Conservation (phyloP, 2,797 vertebrate genomes). For the Ptychobarbus kaznakovi region DNA sequence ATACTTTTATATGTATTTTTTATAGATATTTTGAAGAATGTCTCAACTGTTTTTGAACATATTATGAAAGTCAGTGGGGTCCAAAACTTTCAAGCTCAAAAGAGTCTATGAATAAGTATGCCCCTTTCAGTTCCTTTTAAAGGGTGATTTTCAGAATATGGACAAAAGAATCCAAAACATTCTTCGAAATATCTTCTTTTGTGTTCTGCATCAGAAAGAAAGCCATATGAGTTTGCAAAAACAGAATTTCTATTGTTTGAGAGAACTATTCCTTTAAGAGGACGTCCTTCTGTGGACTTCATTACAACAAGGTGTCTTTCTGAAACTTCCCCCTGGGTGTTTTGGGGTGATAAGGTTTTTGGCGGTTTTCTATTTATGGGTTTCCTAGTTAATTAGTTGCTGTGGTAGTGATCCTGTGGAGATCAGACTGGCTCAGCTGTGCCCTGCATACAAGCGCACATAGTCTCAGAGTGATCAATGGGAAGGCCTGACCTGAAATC, state of each 20-base stretch:
- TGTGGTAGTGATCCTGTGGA: constrained; percentile 39
- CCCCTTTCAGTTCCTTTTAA: not conserved
- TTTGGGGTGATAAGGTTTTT: constrained; percentile 22
- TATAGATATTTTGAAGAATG: not conserved
- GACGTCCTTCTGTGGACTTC: not conserved
- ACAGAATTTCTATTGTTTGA: not conserved
- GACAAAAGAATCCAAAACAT: not conserved
- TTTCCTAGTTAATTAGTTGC: constrained; percentile 51
- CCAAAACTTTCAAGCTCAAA: not conserved
- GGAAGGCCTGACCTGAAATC: constrained; percentile 34
- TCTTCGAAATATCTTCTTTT: not conserved
- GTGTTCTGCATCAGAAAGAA: constrained; percentile 1
- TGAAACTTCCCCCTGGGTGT: not conserved
- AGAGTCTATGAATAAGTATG: not conserved
- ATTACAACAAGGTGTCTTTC: constrained; percentile 21
- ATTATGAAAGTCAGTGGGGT: not conserved
- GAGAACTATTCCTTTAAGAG: no score
- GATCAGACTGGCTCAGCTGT: constrained; percentile 40
- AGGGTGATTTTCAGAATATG: not conserved
- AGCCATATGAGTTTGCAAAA: not conserved
- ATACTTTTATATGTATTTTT: not conserved
- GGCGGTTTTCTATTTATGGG: constrained; percentile 40
- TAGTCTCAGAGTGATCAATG: constrained; percentile 1
- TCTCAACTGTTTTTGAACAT: not conserved
- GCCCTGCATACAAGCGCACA: constrained; percentile 15